These are phyloP conservation scores for Lampropteryx suffumata DNA, from an alignment of 2,888 invertebrate genomes.

Conservation along the genomic window DNA sequence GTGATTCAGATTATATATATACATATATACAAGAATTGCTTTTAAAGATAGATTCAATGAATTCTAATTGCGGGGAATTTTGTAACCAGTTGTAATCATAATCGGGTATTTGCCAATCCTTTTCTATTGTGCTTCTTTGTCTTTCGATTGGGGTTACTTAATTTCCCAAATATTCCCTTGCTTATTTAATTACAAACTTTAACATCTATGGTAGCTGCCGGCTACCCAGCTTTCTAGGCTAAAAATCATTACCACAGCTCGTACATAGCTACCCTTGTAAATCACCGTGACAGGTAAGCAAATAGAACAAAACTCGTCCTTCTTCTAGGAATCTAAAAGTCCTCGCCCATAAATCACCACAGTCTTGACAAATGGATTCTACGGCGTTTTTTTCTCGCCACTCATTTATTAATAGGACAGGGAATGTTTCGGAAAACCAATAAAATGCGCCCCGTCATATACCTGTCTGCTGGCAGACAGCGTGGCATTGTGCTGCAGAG, in stretches of 20 bases:
- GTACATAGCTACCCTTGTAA: slow-evolving; percentile 57
- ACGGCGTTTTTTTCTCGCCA: slow-evolving; percentile 74
- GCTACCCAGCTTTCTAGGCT: slow-evolving; percentile 31
- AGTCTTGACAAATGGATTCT: slow-evolving; percentile 81
- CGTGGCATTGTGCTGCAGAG: slow-evolving; percentile 71
- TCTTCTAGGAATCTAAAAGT: slow-evolving; percentile 79
- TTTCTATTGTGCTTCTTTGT: too few relatives aligned
- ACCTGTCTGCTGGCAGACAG: slow-evolving; percentile 80
- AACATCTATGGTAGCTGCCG: too few relatives aligned
- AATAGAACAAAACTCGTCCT: slow-evolving; percentile 78
- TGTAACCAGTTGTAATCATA: too few relatives aligned
- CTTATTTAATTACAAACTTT: too few relatives aligned
- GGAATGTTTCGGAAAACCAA: slow-evolving; percentile 82
- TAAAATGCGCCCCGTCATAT: slow-evolving; percentile 83
- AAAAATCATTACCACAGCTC: slow-evolving; percentile 42
- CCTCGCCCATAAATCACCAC: slow-evolving; percentile 78
- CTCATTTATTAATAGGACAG: slow-evolving; percentile 82
- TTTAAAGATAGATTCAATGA: too few relatives aligned
- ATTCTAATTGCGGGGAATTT: too few relatives aligned
- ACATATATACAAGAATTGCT: too few relatives aligned
- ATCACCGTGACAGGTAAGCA: slow-evolving; percentile 81
- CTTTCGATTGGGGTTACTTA: too few relatives aligned
- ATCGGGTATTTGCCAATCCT: too few relatives aligned
- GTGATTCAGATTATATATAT: too few relatives aligned
- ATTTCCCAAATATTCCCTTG: too few relatives aligned